These are phyloP conservation scores for Ischnus inquisitorius DNA, from an alignment of 2,888 invertebrate genomes.

Conservation along the genomic window DNA sequence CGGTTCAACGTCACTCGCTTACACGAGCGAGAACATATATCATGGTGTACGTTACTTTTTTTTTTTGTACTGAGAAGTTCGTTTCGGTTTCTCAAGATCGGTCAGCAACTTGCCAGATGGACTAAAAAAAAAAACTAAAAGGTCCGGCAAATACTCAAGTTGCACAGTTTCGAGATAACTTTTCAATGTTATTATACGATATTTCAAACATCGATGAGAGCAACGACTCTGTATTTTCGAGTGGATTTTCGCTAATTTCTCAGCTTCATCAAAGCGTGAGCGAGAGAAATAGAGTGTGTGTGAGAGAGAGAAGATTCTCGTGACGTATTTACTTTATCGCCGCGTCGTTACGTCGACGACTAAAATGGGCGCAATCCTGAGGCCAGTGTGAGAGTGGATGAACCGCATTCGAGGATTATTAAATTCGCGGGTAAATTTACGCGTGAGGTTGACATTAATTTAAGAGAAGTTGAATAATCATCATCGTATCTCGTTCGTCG, in stretches of 20 bases:
- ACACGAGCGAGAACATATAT: conserved; percentile 22
- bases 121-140: neutral
- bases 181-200: neutral
- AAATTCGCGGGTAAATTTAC: conserved; percentile 22
- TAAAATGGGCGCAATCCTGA: neutral
- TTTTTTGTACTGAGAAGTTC: conserved; percentile 7
- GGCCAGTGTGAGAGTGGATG: neutral
- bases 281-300: too few relatives aligned
- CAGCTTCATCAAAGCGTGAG: neutral
- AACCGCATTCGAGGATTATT: conserved; percentile 23
- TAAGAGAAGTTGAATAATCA: neutral
- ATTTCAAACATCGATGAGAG: neutral
- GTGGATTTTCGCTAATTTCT: too few relatives aligned
- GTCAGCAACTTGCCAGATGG: conserved; percentile 7
- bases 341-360: neutral
- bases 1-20: conserved; percentile 12
- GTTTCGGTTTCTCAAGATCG: conserved; percentile 14
- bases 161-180: conserved; percentile 2
- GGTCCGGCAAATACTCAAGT: neutral
- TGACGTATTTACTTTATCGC: neutral
- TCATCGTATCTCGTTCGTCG: neutral
- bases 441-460: conserved; percentile 11
- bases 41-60: conserved; percentile 9
- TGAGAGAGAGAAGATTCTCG: neutral
- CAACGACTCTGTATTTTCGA: neutral